Evolutionary conservation across 1,140 invertebrate genomes (phyloP).

Genomic region (Ostrea denselamellosa): DNA sequence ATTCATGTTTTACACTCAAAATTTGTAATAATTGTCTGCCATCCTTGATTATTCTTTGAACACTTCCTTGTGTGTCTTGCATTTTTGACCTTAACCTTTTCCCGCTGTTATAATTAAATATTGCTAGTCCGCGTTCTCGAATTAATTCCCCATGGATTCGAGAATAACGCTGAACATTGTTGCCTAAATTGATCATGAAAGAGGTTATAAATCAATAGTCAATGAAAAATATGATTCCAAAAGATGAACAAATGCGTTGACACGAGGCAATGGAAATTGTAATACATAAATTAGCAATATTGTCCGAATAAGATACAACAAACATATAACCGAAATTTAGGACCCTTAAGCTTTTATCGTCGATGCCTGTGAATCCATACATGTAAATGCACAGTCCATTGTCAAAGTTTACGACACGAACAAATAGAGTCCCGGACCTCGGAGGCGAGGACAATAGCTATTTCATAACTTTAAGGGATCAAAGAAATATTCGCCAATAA

Average conservation of each 20-base stretch:
- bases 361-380: no score
- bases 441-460: no score
- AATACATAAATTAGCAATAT: background rate
- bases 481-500: no score
- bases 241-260: constrained; percentile 17
- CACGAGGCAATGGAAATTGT: background rate
- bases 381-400: no score
- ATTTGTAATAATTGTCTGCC: constrained; percentile 40
- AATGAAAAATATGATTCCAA: constrained; percentile 37
- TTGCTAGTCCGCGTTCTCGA: constrained; percentile 36
- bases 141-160: constrained; percentile 23
- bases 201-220: constrained; percentile 38
- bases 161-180: constrained; percentile 43
- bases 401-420: no score
- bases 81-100: constrained; percentile 31
- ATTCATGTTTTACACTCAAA: constrained; percentile 29
- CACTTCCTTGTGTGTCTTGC: constrained; percentile 36
- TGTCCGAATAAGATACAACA: no score
- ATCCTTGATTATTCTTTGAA: constrained; percentile 38
- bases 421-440: no score
- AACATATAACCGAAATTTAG: no score
- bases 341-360: no score
- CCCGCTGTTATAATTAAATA: constrained; percentile 37
- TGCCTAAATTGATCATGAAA: constrained; percentile 42
- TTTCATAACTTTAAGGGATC: no score